Base-by-base conservation (phyloP, 2,888 invertebrate species). In the Diachrysia chrysitis region DNA sequence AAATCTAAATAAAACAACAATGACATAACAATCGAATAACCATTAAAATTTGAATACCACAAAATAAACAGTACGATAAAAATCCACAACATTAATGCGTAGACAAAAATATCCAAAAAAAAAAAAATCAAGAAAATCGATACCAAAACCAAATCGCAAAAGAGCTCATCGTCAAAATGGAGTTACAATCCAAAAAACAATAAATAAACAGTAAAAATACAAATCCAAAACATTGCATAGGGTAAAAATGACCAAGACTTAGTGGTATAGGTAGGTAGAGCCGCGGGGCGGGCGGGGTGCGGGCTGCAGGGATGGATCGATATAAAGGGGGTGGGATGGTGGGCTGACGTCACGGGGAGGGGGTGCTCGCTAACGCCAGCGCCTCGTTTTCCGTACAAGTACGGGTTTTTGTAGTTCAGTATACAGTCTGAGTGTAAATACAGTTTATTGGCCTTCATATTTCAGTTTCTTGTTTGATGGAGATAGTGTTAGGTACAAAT, bases 281-380 rank as follows among this genome's bases (percentile, higher is more conserved):
- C n/a, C n/a, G n/a, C 61, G 72, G 81, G 69, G 77, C 79, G 81
- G 76, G 81, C 78, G 83, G 58, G 71, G 74, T 71, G 76, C 76
- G 78, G 76, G 77, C 83, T 73, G 81, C 78, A 78, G 79, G 83
- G 84, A 83, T 78, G 82, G 91, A 92, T 92, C 94, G 94, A 93
- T 93, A 94, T 75, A 73, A 80, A 77, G 83, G 88, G 85, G 82
- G 71, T 25, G 70, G 86, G 72, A 69, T 93, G 82, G 71, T 25
- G 70, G 86, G 72, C 68, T 93, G 93, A 94, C 93, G 94, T 94
- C 94, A 94, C 92, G 60, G 80, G 80, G 82, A 80, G 83, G 75
- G 78, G 78, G 83, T 80, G 76, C 63, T 66, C 83, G 79, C 61
- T 46, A 69, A 69, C 57, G 58, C 58, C 73, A 63, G 78, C 66